These are phyloP conservation scores for Phalera bucephala DNA, from an alignment of 2,888 invertebrate genomes.

Conservation along the genomic window DNA sequence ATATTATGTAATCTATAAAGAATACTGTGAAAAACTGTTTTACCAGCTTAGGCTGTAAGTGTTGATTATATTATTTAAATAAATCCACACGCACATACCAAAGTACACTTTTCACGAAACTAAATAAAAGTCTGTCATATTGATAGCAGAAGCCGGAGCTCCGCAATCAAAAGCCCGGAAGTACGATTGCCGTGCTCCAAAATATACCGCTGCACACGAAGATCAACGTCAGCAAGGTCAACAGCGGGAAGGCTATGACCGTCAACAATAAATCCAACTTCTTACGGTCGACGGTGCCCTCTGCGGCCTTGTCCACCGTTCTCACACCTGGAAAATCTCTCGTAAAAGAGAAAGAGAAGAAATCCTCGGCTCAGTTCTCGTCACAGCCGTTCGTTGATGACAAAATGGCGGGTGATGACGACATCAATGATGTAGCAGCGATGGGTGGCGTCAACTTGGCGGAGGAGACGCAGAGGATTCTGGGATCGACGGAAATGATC, in stretches of 20 bases:
- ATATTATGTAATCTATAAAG: no score
- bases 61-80: neutral
- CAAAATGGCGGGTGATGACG: constrained; percentile 92
- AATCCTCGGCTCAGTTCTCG: constrained; percentile 60
- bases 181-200: constrained; percentile 66
- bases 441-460: constrained; percentile 99
- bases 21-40: no score
- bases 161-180: constrained; percentile 47
- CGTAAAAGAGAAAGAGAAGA: constrained; percentile 91
- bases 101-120: no score
- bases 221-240: constrained; percentile 61
- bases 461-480: constrained; percentile 97
- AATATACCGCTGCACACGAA: constrained; percentile 72
- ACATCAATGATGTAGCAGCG: constrained; percentile 99
- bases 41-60: no score
- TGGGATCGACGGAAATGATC: constrained; percentile 94
- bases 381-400: constrained; percentile 68
- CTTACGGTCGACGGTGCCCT: constrained; percentile 49
- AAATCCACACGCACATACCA: no score
- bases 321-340: constrained; percentile 83
- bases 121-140: no score
- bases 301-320: constrained; percentile 59
- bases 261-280: constrained; percentile 59
- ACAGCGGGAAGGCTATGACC: constrained; percentile 76
- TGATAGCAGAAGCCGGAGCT: constrained; percentile 45